These are phyloP conservation scores for Sicus ferrugineus DNA, from an alignment of 2,888 invertebrate genomes.

Conservation along the genomic window DNA sequence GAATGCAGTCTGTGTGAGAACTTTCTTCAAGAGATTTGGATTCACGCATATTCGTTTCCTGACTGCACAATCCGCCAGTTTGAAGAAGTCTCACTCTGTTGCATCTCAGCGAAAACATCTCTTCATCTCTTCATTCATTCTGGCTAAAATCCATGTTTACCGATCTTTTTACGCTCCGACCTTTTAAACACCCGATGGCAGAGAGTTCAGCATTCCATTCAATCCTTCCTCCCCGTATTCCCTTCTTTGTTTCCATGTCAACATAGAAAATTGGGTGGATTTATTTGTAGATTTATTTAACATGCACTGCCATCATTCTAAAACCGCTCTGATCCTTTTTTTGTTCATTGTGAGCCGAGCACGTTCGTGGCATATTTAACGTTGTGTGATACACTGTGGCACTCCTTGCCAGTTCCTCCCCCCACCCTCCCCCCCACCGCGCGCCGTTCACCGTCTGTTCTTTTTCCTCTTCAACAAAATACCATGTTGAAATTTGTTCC, in stretches of 20 bases:
- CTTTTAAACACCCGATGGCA: too few relatives aligned
- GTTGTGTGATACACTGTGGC: too few relatives aligned
- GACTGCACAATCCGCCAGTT: neutral
- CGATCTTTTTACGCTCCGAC: too few relatives aligned
- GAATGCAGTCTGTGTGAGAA: too few relatives aligned
- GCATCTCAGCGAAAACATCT: too few relatives aligned
- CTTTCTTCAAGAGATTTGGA: neutral
- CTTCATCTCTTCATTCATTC: too few relatives aligned
- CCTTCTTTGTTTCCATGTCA: conserved; percentile 2
- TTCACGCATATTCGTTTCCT: neutral
- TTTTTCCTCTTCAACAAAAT: neutral
- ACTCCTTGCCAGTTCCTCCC: neutral
- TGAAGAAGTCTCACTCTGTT: neutral
- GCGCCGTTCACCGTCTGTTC: neutral
- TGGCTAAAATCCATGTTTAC: neutral
- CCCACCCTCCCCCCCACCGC: neutral
- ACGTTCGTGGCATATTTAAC: too few relatives aligned
- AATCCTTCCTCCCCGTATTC: neutral
- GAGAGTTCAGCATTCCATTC: neutral
- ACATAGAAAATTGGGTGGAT: conserved; percentile 16
- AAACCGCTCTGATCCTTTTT: neutral
- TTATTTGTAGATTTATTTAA: conserved; percentile 20
- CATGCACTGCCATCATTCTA: conserved; percentile 11
- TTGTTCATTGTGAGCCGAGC: too few relatives aligned
- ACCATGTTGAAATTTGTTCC: conserved; percentile 24